phyloP scores from a whole-genome alignment of 64 coral and sea anemone genomes.

The Acropora tenuis region DNA sequence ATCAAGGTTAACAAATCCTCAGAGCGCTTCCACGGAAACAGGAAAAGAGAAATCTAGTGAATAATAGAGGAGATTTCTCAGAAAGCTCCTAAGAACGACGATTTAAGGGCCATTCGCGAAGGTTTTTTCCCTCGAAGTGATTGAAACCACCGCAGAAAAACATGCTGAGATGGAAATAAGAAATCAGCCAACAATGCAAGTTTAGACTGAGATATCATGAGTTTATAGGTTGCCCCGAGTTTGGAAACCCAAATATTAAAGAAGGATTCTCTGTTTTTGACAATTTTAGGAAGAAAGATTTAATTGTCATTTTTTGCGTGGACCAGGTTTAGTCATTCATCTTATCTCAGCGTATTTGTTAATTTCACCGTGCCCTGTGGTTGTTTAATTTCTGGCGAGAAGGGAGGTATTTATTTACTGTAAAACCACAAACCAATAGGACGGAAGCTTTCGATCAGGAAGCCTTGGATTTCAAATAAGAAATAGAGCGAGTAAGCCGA shows the following conservation, averaged over 20 bases:
- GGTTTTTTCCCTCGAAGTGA: neutral
- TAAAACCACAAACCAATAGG: conserved; percentile 7
- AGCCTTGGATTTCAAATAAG: conserved; percentile 19
- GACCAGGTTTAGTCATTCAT: conserved; percentile 26
- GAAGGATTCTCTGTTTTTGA: neutral
- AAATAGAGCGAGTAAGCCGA: neutral
- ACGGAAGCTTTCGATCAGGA: neutral
- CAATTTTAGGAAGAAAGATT: neutral
- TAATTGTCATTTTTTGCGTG: conserved; percentile 32
- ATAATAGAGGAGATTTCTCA: conserved; percentile 3
- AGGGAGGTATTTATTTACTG: conserved; percentile 29
- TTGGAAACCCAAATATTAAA: neutral
- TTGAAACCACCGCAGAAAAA: neutral
- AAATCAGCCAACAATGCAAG: neutral
- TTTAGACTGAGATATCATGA: too few relatives aligned
- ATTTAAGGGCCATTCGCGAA: too few relatives aligned
- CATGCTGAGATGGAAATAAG: neutral
- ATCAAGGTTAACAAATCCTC: conserved; percentile 63
- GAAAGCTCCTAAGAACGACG: neutral
- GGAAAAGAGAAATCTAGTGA: conserved; percentile 26
- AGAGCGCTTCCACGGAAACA: conserved; percentile 44
- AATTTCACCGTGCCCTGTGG: conserved; percentile 31
- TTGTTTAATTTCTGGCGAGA: conserved; percentile 31
- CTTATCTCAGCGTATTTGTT: conserved; percentile 27
- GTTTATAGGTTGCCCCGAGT: too few relatives aligned